Evolutionary conservation across 2,797 vertebrate genomes (phyloP).

Genomic region (Emys orbicularis): DNA sequence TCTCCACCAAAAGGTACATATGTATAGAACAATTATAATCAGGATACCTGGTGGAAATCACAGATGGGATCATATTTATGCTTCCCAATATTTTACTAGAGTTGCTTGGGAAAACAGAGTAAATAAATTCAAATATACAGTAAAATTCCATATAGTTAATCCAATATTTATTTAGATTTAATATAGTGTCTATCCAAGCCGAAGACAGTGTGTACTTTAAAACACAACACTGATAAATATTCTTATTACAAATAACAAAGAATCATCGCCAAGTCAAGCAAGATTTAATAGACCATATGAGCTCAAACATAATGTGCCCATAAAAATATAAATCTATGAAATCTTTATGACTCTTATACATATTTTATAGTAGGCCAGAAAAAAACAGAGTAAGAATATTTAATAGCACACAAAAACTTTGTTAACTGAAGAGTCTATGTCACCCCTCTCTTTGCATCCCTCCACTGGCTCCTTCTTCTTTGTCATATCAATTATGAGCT

Average conservation of each 20-base stretch:
- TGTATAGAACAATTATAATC: not conserved
- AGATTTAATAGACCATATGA: not conserved
- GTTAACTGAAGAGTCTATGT: not conserved
- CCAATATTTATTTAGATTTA: not conserved
- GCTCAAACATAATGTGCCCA: constrained; percentile 4
- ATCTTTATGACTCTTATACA: constrained; percentile 5
- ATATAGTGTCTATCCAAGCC: not conserved
- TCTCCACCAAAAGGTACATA: not conserved
- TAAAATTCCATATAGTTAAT: constrained; percentile 7
- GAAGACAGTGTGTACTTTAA: not conserved
- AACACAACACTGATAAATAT: constrained; percentile 41
- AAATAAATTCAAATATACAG: not conserved
- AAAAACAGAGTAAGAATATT: not conserved
- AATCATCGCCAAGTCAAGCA: constrained; percentile 16
- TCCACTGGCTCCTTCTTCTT: not conserved
- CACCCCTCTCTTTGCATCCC: not conserved
- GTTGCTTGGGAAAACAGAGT: not conserved
- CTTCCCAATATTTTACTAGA: constrained; percentile 14
- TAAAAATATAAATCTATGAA: constrained; percentile 26
- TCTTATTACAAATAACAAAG: not conserved
- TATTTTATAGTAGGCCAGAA: not conserved
- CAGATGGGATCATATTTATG: constrained; percentile 8
- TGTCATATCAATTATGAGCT: not conserved
- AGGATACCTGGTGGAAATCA: constrained; percentile 27
- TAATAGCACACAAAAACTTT: not conserved